Conservation (phyloP, 2,113 vertebrate species). For the Zosterops borbonicus region DNA sequence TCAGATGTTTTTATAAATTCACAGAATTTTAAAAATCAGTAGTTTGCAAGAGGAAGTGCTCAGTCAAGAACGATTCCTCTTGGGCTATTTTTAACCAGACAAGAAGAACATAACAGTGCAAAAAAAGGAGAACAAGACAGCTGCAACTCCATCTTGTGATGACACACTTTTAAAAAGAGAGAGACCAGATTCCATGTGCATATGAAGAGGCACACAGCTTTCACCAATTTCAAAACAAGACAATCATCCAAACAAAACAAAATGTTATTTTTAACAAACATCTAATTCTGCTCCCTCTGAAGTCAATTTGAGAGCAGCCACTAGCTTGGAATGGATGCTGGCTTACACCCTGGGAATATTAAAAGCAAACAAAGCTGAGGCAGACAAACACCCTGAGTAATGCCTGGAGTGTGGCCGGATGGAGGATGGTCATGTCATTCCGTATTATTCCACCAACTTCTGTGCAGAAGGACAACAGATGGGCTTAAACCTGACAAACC, state of each 20-base stretch:
- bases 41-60: conserved; percentile 56
- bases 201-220: not conserved
- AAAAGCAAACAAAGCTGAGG: conserved; percentile 50
- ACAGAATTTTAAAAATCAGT: not conserved
- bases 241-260: conserved; percentile 8
- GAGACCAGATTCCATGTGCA: not conserved
- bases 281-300: conserved; percentile 48
- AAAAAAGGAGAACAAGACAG: conserved; percentile 53
- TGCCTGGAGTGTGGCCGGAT: not conserved
- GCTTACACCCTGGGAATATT: conserved; percentile 41
- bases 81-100: conserved; percentile 61
- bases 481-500: conserved; percentile 44
- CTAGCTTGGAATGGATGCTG: not conserved
- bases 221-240: not conserved
- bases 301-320: conserved; percentile 33
- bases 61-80: conserved; percentile 59
- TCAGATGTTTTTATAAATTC: not conserved
- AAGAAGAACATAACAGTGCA: conserved; percentile 28
- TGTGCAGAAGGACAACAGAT: not conserved
- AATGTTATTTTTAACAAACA: conserved; percentile 33
- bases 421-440: not conserved
- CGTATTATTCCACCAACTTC: not conserved
- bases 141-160: conserved; percentile 37
- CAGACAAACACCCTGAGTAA: conserved; percentile 34
- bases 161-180: not conserved